A percentile compares a stretch with the other conserved stretches of the same genome.
phyloP scores from a whole-genome alignment of 2,113 vertebrate species.

The Lasiurus cinereus region DNA sequence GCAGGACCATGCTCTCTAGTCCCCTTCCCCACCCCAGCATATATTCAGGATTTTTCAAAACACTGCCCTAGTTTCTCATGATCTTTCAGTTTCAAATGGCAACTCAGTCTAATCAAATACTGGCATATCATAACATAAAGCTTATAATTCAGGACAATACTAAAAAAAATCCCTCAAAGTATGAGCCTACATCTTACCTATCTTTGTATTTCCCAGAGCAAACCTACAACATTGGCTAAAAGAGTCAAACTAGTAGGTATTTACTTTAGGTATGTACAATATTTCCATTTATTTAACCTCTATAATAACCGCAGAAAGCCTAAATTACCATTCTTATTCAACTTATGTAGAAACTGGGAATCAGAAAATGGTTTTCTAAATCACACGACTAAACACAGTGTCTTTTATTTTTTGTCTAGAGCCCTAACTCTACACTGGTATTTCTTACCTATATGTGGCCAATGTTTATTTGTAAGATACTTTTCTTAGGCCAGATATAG shows the following conservation, averaged over 20 bases:
- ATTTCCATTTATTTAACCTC: neutral
- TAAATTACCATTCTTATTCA: neutral
- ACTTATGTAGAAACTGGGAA: neutral
- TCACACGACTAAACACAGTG: neutral
- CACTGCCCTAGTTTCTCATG: neutral
- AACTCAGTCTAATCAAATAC: conserved; percentile 11
- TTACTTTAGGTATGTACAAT: neutral
- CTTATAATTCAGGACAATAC: conserved; percentile 27
- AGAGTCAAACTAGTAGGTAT: neutral
- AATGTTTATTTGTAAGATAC: neutral
- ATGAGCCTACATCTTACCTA: neutral
- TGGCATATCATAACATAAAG: neutral
- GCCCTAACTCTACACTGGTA: neutral
- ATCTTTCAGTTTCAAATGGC: conserved; percentile 36
- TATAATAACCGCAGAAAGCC: neutral
- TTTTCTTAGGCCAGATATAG: neutral
- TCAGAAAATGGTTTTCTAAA: neutral
- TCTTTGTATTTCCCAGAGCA: neutral
- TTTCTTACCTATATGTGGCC: neutral
- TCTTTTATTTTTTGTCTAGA: neutral
- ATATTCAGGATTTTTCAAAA: neutral
- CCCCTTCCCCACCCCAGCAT: neutral
- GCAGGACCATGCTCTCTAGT: conserved; percentile 55
- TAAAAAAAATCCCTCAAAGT: neutral
- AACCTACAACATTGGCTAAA: neutral